Base-by-base conservation (phyloP, 2,888 invertebrate species). In the Harpalus rubripes region DNA sequence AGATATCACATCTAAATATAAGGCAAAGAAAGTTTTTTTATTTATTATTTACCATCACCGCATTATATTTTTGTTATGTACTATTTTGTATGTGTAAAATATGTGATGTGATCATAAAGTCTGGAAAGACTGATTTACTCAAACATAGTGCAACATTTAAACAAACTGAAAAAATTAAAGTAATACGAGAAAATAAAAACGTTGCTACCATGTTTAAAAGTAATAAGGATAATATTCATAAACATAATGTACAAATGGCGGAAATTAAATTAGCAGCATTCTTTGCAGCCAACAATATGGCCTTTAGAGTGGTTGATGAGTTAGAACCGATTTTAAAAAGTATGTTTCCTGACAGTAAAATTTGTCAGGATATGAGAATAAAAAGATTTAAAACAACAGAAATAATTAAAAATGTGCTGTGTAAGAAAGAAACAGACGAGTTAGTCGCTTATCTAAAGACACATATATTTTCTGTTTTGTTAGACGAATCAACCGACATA, bases 211-310 rank as follows among this genome's bases (percentile, higher is more conserved):
- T 41, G 41, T 41, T 41, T 7, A 41, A 41, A 5, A 41, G 6
- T 12, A 81, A 81, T 59, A 81, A 72, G 32, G 41, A 41, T 41
- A 41, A 41, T 41, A 41, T 41, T 7, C n/a, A 41, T 41, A 41
- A 41, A 41, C 41, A 41, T 41, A 41, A 41, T 41, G 41, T 7
- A 7, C 41, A 41, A 81, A 85, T 7, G 41, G 72, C 85, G 2
- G 72, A 81, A 44, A 81, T 22, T 6, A 61, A 68, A 41, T 59
- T 81, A 22, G 52, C 81, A 0, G 74, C 44, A 16, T 74, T 87
- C 80, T 86, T 87, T 83, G 87, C 87, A 15, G 86, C 86, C 58
- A 87, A 88, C 72, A 87, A 88, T 81, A 76, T 87, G 12, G 86
- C 86, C 2, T 82, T 87, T 59, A 80, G 76, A 8, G 41, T 80